Base-by-base conservation (phyloP, 2,113 vertebrate genomes). In the Tachysurus fulvidraco region DNA sequence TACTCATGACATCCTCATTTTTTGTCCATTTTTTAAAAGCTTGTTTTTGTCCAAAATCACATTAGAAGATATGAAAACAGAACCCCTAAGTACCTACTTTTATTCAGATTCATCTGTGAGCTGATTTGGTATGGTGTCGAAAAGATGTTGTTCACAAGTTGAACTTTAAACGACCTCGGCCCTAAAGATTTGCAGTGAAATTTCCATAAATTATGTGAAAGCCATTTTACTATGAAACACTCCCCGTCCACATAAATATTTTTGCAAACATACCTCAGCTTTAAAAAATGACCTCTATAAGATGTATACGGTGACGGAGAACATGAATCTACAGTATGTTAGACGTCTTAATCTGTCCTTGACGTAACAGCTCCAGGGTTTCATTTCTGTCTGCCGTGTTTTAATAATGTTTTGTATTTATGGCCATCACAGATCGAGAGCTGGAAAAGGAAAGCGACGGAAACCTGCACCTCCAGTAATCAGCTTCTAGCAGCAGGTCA, bases 391-490 rank as follows among this genome's bases (percentile, higher is more conserved):
- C 78, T 23, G 55, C 21, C 21, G 3, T 81, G 36, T 59, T 36
- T 80, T 80, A 41, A 41, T 41, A 11, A 54, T 41, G 2, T 71
- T 78, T 25, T 9, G 4, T 19, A 19, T 65, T 88, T 23, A 41
- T 81, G 44, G 65, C 91, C 81, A 85, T 65, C 46, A 65, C 92
- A 98, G 97, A 95, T 97, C 91, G 94, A 96, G 71, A 95, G 90
- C 0, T 98, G 97, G 97, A 91, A 94, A n/a, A 91, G 52, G 74
- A 93, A 93, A 89, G 94, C 96, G 12, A 91, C 94, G 69, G 97
- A 97, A 91, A 95, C 91, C 0, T 98, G 97, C 59, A 95, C 95
- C 69, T 92, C 94, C 90, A 96, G 95, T 88, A 96, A 96, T 88
- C 96, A 96, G 82, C 94, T 95, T 81, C 94, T 97, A 59, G 93